phyloP scores from a whole-genome alignment of 1,140 invertebrate species.

The Arctopsyche grandis region DNA sequence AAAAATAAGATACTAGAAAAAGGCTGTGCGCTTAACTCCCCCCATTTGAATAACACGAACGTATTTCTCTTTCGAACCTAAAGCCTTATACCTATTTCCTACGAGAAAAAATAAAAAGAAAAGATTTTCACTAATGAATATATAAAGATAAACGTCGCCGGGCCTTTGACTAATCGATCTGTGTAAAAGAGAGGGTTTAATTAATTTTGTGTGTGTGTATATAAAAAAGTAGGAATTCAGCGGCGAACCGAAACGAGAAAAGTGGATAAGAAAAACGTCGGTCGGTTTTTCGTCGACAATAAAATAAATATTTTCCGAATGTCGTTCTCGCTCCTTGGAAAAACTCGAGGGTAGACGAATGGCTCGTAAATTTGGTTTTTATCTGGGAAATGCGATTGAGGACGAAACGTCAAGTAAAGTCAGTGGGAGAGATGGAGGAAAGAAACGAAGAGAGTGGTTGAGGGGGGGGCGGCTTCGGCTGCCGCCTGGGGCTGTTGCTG shows the following conservation, averaged over 20 bases:
- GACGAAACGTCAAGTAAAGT: constrained; percentile 14
- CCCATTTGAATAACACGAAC: too few species aligned
- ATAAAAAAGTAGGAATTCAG: background rate
- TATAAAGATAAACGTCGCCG: background rate
- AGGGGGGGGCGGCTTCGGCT: background rate
- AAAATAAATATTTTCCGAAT: constrained; percentile 14
- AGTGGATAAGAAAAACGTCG: constrained; percentile 1
- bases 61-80: too few species aligned
- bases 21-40: too few species aligned
- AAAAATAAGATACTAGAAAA: too few species aligned
- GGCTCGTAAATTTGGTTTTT: constrained; percentile 26
- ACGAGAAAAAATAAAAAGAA: too few species aligned
- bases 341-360: background rate
- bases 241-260: background rate
- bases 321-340: background rate
- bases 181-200: constrained; percentile 5
- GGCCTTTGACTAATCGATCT: background rate
- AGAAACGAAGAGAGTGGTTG: background rate
- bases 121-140: background rate
- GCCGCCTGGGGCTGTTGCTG: background rate
- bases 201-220: background rate
- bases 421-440: background rate
- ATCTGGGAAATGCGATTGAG: constrained; percentile 23
- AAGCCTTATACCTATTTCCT: too few species aligned
- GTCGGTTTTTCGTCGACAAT: background rate